Evolutionary conservation across 2,113 vertebrate genomes (phyloP).

Genomic region (Carassius auratus): DNA sequence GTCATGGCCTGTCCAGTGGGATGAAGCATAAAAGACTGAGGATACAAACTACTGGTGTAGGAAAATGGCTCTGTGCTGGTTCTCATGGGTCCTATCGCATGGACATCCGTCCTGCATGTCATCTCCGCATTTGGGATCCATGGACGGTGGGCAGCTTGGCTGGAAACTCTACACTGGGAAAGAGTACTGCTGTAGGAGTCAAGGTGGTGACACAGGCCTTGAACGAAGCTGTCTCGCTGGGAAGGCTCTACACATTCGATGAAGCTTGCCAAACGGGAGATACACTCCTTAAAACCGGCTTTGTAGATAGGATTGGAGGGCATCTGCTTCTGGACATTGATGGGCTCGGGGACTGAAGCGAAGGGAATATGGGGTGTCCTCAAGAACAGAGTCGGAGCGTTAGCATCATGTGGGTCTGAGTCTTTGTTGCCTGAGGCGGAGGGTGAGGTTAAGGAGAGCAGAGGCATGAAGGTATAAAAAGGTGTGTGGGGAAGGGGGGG

Average conservation of each 20-base stretch:
- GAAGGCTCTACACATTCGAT: constrained; percentile 57
- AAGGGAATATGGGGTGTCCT: constrained; percentile 9
- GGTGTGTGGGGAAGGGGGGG: not conserved
- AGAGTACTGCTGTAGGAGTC: constrained; percentile 37
- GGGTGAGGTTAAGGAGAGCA: not conserved
- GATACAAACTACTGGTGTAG: constrained; percentile 39
- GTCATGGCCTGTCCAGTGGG: constrained; percentile 35
- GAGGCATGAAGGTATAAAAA: not conserved
- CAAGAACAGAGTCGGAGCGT: not conserved
- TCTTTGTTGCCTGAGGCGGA: constrained; percentile 37
- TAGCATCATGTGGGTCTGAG: not conserved
- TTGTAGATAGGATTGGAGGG: constrained; percentile 51
- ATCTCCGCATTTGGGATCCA: constrained; percentile 26
- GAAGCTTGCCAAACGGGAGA: constrained; percentile 54
- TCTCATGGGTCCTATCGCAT: not conserved
- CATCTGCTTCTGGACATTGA: not conserved
- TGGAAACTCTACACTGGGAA: constrained; percentile 30
- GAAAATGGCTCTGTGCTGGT: constrained; percentile 48
- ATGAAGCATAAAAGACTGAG: constrained; percentile 46
- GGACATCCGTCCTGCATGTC: not conserved
- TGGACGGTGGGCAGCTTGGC: constrained; percentile 27
- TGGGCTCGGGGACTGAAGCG: constrained; percentile 21
- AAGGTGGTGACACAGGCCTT: constrained; percentile 51
- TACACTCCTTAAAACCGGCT: constrained; percentile 59
- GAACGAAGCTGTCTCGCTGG: constrained; percentile 48